phyloP scores from a whole-genome alignment of 2,888 invertebrate genomes.

The Parnassius smintheus region DNA sequence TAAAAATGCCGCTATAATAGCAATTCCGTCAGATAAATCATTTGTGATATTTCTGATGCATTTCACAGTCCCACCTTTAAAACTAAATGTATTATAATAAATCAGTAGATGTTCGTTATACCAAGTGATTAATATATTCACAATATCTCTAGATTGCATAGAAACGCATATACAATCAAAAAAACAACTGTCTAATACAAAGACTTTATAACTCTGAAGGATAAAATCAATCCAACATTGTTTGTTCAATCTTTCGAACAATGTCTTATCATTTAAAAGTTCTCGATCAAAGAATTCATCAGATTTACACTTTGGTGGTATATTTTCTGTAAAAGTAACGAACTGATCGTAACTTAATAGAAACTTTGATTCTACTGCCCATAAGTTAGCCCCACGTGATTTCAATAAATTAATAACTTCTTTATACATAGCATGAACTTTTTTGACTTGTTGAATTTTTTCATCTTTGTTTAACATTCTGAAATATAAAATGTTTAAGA shows the following conservation, averaged over 20 bases:
- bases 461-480: constrained; percentile 56
- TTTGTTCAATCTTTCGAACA: constrained; percentile 64
- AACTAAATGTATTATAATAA: constrained; percentile 47
- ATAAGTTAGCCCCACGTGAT: constrained; percentile 61
- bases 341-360: constrained; percentile 68
- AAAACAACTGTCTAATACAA: constrained; percentile 74
- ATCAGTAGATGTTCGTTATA: constrained; percentile 57
- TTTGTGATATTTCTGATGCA: constrained; percentile 67
- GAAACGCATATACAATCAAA: constrained; percentile 68
- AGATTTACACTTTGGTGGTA: constrained; percentile 54
- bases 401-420: constrained; percentile 59
- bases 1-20: constrained; percentile 77
- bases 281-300: constrained; percentile 55
- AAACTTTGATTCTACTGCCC: constrained; percentile 59
- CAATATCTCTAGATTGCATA: constrained; percentile 52
- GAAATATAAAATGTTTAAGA: constrained; percentile 28
- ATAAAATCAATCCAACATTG: constrained; percentile 83
- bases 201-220: constrained; percentile 82
- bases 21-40: constrained; percentile 79
- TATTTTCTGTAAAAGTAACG: constrained; percentile 52
- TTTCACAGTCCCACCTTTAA: constrained; percentile 48
- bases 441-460: constrained; percentile 55
- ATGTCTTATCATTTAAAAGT: constrained; percentile 45
- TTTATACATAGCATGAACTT: constrained; percentile 65
- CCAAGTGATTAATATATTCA: constrained; percentile 61